These are phyloP conservation scores for Thalassarche chlororhynchos DNA, from an alignment of 2,113 vertebrate species.

Conservation along the genomic window DNA sequence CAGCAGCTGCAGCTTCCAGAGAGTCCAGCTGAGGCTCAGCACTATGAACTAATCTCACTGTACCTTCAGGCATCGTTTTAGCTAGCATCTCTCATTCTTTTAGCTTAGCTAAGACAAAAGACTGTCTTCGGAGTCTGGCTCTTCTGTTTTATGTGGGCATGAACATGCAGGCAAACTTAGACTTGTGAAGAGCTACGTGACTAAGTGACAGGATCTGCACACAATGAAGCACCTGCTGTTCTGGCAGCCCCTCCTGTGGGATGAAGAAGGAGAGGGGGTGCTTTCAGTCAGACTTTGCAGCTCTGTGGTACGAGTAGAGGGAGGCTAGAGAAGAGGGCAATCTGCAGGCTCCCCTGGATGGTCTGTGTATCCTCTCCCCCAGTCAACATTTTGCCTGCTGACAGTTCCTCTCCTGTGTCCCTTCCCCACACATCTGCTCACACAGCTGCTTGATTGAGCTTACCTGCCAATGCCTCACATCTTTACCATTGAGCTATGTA, in stretches of 20 bases:
- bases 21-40: conserved; percentile 46
- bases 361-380: background rate
- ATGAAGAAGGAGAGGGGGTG: background rate
- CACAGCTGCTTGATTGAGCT: background rate
- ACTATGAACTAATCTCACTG: conserved; percentile 43
- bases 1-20: conserved; percentile 54
- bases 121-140: background rate
- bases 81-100: background rate
- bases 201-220: background rate
- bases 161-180: background rate
- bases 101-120: background rate
- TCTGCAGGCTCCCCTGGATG: background rate
- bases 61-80: conserved; percentile 37
- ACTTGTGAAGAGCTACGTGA: background rate
- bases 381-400: background rate
- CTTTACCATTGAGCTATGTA: background rate
- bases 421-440: background rate
- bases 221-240: background rate
- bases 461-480: background rate
- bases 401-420: background rate
- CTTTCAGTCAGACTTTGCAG: background rate
- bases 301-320: background rate
- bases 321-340: background rate
- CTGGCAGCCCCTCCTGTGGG: background rate
- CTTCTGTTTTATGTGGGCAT: background rate